Conservation (phyloP, 2,113 vertebrate species). For the Marmota monax region DNA sequence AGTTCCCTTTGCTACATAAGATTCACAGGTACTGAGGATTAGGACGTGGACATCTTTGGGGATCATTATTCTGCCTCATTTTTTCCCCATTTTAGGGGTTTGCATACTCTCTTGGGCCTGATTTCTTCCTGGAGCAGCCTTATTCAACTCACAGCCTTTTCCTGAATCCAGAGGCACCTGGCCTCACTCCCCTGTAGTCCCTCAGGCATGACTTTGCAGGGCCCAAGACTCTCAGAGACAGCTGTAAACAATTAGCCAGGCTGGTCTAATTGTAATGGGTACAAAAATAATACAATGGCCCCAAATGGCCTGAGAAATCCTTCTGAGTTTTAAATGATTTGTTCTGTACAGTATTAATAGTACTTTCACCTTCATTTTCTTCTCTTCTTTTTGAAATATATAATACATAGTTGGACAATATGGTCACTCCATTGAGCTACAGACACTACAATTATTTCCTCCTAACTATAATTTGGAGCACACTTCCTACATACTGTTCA, state of each 20-base stretch:
- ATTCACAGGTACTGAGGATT: neutral
- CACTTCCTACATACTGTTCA: no score
- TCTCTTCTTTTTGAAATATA: neutral
- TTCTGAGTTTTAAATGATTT: neutral
- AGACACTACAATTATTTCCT: neutral
- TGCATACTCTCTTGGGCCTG: neutral
- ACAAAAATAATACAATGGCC: neutral
- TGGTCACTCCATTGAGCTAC: neutral
- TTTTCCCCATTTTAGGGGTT: no score
- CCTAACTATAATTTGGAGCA: no score
- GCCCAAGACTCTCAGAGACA: neutral
- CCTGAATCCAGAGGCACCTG: neutral
- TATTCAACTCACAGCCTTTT: neutral
- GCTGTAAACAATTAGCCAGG: neutral
- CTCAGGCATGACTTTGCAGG: neutral
- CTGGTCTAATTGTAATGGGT: neutral
- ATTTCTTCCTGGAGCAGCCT: neutral
- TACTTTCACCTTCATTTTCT: neutral
- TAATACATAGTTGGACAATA: neutral
- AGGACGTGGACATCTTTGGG: neutral
- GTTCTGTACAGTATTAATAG: neutral
- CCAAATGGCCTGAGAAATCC: neutral
- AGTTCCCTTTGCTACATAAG: neutral
- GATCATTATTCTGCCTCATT: neutral
- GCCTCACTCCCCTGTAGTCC: neutral